phyloP scores from a whole-genome alignment of 2,797 vertebrate species.

The Microctenopoma stevenorrisi region DNA sequence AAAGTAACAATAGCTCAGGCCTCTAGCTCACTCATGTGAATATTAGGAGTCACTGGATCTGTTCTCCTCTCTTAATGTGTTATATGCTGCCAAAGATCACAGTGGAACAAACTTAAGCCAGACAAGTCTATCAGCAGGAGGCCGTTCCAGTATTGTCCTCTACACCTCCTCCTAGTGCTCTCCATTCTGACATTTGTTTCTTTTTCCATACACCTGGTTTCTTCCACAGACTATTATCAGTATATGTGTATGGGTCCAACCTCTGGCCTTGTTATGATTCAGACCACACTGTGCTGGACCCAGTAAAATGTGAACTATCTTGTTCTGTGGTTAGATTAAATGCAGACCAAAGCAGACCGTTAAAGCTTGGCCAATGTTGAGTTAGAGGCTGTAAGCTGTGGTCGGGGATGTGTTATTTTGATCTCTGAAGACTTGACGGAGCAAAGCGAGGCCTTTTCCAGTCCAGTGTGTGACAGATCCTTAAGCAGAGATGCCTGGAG shows the following conservation, averaged over 20 bases:
- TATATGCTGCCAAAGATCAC: constrained; percentile 95
- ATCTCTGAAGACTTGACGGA: constrained; percentile 15
- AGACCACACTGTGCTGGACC: constrained; percentile 39
- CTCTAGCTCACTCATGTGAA: constrained; percentile 54
- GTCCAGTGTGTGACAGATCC: constrained; percentile 23
- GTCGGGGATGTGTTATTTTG: constrained; percentile 36
- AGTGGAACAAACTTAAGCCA: constrained; percentile 66
- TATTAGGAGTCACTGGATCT: constrained; percentile 88
- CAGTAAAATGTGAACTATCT: constrained; percentile 2
- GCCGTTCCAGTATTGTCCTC: constrained; percentile 75
- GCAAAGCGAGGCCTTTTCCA: constrained; percentile 15
- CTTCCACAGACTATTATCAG: constrained; percentile 10
- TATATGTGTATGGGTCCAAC: constrained; percentile 8
- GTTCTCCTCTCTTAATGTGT: constrained; percentile 89
- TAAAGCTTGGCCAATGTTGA: constrained; percentile 7
- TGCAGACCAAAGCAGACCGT: constrained; percentile 47
- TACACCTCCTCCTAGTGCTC: constrained; percentile 23
- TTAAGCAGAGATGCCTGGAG: constrained; percentile 12
- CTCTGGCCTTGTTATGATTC: constrained; percentile 8
- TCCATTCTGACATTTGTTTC: constrained; percentile 10
- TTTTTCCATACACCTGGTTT: not conserved
- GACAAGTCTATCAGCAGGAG: constrained; percentile 75
- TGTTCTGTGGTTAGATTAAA: not conserved
- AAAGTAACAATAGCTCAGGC: constrained; percentile 79
- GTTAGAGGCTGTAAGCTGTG: constrained; percentile 31